Conservation (phyloP, 2,797 vertebrate genomes). For the Argentina silus region DNA sequence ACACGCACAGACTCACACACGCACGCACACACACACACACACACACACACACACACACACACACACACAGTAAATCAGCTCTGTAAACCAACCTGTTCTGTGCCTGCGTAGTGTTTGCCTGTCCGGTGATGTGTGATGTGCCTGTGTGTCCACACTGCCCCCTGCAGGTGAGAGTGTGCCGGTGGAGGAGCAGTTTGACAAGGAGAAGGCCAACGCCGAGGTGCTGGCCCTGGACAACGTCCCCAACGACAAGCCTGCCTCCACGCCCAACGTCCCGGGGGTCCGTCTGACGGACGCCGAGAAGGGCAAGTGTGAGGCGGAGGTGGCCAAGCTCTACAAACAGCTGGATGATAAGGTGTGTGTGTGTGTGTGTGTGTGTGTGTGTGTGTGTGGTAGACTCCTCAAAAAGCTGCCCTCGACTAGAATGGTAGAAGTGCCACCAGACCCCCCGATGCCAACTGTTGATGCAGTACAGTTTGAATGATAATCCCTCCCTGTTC, state of each 20-base stretch:
- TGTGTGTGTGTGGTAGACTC: background rate
- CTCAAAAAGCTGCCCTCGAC: too few relatives aligned
- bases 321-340: slow-evolving; percentile 91
- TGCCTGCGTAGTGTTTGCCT: background rate
- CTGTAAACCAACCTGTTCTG: background rate
- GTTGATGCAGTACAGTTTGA: too few relatives aligned
- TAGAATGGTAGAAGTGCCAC: too few relatives aligned
- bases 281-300: slow-evolving; percentile 84
- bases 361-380: background rate
- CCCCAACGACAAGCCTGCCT: slow-evolving; percentile 76
- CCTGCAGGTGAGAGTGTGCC: slow-evolving; percentile 89
- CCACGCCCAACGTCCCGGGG: slow-evolving; percentile 70
- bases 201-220: slow-evolving; percentile 91
- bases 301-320: slow-evolving; percentile 85
- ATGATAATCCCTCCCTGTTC: too few relatives aligned
- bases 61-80: too few relatives aligned
- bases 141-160: background rate
- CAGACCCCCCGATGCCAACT: too few relatives aligned
- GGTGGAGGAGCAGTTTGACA: slow-evolving; percentile 91
- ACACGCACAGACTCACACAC: background rate
- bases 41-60: background rate
- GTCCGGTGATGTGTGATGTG: background rate
- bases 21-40: background rate
- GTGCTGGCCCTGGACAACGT: slow-evolving; percentile 86
- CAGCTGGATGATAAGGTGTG: slow-evolving; percentile 91